Conservation (phyloP, 2,113 vertebrate genomes). For the Ascaphus truei region DNA sequence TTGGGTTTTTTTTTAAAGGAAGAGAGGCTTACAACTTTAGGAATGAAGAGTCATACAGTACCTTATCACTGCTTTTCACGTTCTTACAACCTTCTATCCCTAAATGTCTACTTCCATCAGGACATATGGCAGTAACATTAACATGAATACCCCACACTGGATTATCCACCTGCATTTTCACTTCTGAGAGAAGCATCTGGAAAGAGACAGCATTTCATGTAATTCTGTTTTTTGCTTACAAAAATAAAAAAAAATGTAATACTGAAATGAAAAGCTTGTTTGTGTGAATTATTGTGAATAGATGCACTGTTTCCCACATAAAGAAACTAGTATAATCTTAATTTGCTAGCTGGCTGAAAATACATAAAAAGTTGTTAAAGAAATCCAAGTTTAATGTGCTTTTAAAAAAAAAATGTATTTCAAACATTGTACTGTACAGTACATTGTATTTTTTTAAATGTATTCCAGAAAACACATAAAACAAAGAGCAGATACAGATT, state of each 20-base stretch:
- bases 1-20: too few relatives aligned
- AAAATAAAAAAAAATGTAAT: not conserved
- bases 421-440: too few relatives aligned
- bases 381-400: too few relatives aligned
- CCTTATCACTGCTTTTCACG: conserved; percentile 81
- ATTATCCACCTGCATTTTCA: conserved; percentile 85
- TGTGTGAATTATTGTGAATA: not conserved
- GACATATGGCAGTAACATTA: conserved; percentile 83
- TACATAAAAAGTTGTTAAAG: not conserved
- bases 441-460: not conserved
- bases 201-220: conserved; percentile 49
- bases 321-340: not conserved
- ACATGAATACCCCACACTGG: conserved; percentile 75
- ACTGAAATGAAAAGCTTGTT: not conserved
- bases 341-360: not conserved
- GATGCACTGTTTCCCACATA: conserved; percentile 2
- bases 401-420: too few relatives aligned
- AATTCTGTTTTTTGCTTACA: conserved; percentile 16
- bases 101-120: conserved; percentile 70
- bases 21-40: too few relatives aligned
- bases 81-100: conserved; percentile 76
- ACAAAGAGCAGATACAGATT: not conserved
- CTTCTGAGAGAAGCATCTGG: conserved; percentile 87
- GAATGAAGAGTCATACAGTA: too few relatives aligned
- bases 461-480: not conserved